Base-by-base conservation (phyloP, 1,140 invertebrate species). In the Oedothorax gibbosus region DNA sequence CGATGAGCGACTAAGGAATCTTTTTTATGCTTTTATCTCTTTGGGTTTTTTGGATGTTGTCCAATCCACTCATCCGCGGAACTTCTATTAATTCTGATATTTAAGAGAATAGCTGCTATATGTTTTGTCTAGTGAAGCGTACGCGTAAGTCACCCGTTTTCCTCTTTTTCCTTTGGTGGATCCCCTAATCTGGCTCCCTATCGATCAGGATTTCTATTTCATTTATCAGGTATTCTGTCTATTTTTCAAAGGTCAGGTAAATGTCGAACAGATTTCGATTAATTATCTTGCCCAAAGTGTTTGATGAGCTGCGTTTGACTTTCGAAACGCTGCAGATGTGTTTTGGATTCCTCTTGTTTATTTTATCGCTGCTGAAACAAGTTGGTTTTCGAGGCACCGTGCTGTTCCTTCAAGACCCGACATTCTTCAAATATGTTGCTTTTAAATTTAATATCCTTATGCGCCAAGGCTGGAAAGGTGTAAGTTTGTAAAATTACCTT, bases 21-120 rank as follows among this genome's bases (percentile, higher is more conserved):
- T 35, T 35, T 35, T 35, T 35, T 35, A 35, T 35, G 35, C 35
- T 35, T 35, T 35, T 35, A 35, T 35, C 35, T 35, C 35, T 35
- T 35, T 35, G 35, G 35, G 35, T 35, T 35, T 35, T 35, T 68
- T 66, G 76, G 76, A 66, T 50, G 50, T 53, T 79, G n/a, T 79
- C 76, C 76, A 79, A 68, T 54, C 51, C 76, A 56, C 14, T 35
- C 76, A 53, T 14, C 11, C 64, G 62, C 7, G 62, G n/a, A 15
- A 66, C 21, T 79, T 68, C 62, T 20, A 79, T 79, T 79, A 79
- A 79, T 79, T 79, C 57, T 79, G 35, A 65, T 79, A 66, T 68
- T 79, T 66, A 77, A 77, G 57, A 79, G 76, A 20, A 66, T 62
- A 66, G 10, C 53, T 35, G 35, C 64, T 21, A 71, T 20, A 54